Evolutionary conservation across 2,113 vertebrate species (phyloP).

Genomic region (Boleophthalmus pectinirostris): DNA sequence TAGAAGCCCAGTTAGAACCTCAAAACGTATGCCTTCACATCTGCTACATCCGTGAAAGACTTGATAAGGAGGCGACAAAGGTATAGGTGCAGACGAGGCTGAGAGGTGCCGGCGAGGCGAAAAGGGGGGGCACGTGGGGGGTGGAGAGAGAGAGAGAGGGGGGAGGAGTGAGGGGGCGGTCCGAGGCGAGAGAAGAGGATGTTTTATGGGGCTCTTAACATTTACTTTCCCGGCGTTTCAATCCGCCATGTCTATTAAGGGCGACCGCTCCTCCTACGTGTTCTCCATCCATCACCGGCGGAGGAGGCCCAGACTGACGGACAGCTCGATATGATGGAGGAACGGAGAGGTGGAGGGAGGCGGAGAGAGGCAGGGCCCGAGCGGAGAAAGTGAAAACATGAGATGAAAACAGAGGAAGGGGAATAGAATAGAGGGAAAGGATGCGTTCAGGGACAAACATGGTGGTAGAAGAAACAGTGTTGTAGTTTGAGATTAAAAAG

Average conservation of each 20-base stretch:
- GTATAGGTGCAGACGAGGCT: slow-evolving; percentile 39
- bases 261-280: slow-evolving; percentile 75
- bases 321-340: slow-evolving; percentile 66
- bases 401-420: slow-evolving; percentile 6
- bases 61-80: slow-evolving; percentile 39
- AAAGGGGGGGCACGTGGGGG: too few species aligned
- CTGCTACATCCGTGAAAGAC: slow-evolving; percentile 12
- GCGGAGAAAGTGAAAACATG: slow-evolving; percentile 34
- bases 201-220: slow-evolving; percentile 84
- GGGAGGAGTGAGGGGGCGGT: slow-evolving; percentile 53
- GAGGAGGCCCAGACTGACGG: slow-evolving; percentile 57
- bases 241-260: slow-evolving; percentile 80
- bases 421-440: slow-evolving; percentile 11
- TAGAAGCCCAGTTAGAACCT: background rate
- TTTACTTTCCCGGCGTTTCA: slow-evolving; percentile 80
- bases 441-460: background rate
- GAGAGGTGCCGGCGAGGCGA: slow-evolving; percentile 24
- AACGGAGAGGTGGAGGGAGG: background rate
- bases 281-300: slow-evolving; percentile 76
- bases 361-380: slow-evolving; percentile 38
- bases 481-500: background rate
- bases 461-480: background rate
- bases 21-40: background rate
- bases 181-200: slow-evolving; percentile 63
- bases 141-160: too few species aligned